Base-by-base conservation (phyloP, 2,888 invertebrate species). In the Aporophyla lueneburgensis region DNA sequence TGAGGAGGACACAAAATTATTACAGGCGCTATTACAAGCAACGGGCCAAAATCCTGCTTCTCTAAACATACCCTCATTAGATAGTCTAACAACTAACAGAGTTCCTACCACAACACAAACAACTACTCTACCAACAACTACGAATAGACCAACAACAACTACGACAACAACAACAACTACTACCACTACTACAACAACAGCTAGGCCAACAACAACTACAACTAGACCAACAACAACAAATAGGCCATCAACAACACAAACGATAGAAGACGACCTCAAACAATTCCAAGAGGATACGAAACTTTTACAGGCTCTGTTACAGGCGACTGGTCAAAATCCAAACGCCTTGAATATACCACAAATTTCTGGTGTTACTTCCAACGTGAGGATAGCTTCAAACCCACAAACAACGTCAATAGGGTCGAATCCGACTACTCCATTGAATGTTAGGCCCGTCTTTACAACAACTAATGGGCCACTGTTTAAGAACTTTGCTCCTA, bases 1-100 rank as follows among this genome's bases (percentile, higher is more conserved):
- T 85, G 95, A 96, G 88, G 95, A 96, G 90, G 96, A 97, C 76
- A 94, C 96, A 12, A 95, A 95, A 87, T 90, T 96, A 72, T 87
- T 96, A 78, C 93, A 96, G 91, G 96, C 96, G 5, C 90, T 96
- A 40, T 92, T 96, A 85, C 93, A 94, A 89, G 96, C 95, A 49
- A 96, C 95, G 10, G 96, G 96, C 5, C 95, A 95, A 89, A 94
- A 96, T 86, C 95, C 96, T 78, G 92, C 92, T 40, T 92, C 91
- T 59, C 89, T 96, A 54, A 95, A 95, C 80, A 91, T 96, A 88
- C 96, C 96, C 33, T 91, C 90, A 72, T 86, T 96, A 86, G 91
- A 93, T 80, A 90, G 87, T 80, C 87, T 93, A 74, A 87, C 90
- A 66, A 91, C 92, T 58, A 89, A 90, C 68, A 90, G 85, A 76